Conservation (phyloP, 1,140 invertebrate species). For the Drosophila novamexicana region DNA sequence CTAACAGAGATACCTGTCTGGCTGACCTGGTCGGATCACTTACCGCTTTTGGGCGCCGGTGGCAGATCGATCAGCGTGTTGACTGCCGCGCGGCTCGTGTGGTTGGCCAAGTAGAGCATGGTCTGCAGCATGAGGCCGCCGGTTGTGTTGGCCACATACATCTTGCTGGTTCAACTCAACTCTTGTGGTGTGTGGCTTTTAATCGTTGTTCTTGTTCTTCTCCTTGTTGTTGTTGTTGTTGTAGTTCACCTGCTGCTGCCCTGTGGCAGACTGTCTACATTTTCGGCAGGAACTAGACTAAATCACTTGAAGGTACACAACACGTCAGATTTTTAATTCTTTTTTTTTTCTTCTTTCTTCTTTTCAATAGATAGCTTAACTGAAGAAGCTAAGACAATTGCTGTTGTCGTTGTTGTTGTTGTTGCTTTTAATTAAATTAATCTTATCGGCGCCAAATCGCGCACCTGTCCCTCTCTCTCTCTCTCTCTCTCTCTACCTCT, state of each 20-base stretch:
- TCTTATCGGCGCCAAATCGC: conserved; percentile 57
- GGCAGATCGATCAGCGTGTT: conserved; percentile 77
- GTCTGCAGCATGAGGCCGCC: conserved; percentile 82
- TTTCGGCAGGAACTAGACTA: conserved; percentile 15
- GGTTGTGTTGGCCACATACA: conserved; percentile 80
- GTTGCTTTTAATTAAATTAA: conserved; percentile 62
- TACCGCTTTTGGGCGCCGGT: conserved; percentile 79
- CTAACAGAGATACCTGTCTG: background rate
- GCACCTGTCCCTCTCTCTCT: conserved; percentile 23
- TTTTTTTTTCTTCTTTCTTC: background rate
- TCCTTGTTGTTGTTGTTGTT: background rate
- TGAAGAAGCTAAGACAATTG: conserved; percentile 13
- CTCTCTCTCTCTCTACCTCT: conserved; percentile 12
- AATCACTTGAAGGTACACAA: conserved; percentile 8
- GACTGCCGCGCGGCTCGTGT: conserved; percentile 76
- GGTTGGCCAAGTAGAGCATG: conserved; percentile 83
- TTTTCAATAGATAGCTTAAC: conserved; percentile 34
- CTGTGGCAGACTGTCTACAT: conserved; percentile 31
- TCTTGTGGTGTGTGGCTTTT: background rate
- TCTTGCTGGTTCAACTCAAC: conserved; percentile 24
- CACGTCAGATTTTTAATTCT: background rate
- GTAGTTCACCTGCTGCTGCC: background rate
- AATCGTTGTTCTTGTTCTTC: background rate
- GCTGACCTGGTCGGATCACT: conserved; percentile 38
- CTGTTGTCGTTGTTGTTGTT: background rate